Evolutionary conservation across 2,888 invertebrate genomes (phyloP), one percentile per base, ranked within the genome.

Genomic region (Beris morrisii): DNA sequence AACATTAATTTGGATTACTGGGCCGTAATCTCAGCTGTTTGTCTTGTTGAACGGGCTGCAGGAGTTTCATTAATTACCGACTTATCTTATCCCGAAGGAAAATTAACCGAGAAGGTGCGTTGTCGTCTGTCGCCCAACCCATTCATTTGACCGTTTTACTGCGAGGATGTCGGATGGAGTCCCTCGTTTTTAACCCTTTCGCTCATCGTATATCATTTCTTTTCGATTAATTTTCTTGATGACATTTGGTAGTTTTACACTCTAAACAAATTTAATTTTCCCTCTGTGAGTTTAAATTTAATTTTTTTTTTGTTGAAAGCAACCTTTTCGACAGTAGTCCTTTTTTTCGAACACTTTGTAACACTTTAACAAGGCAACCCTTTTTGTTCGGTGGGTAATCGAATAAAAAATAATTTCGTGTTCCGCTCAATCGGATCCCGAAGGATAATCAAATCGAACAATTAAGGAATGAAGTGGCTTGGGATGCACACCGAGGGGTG

Each of bases 201-300:
- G 32, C n/a, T 57, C 46, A 43, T 45, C 61, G 79, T 79, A 79
- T 79, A 79, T 79, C 79, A 79, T 79, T 79, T 79, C 79, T 79
- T 77, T 79, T 77, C 79, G 79, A 79, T 79, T 79, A 79, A 79
- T 79, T 79, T 78, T 75, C 77, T 79, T 79, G 78, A 77, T 77
- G 79, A 79, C 79, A 74, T 75, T 79, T 79, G 79, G 61, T 69
- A 70, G 67, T 68, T 70, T 70, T 48, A 53, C 65, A 45, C 55
- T 66, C 44, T 52, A 66, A 71, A 68, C 64, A 68, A 66, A 64
- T 68, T 64, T 54, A 68, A 68, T 68, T 68, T 68, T 66, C 58
- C 64, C n/a, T 54, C 54, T 45, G 45, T 52, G 13, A 44, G 15
- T 66, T 45, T 45, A 13, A 30, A 7, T 38, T 38, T 7, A 38